Evolutionary conservation across 2,888 invertebrate genomes (phyloP).

Genomic region (Tineola bisselliella): DNA sequence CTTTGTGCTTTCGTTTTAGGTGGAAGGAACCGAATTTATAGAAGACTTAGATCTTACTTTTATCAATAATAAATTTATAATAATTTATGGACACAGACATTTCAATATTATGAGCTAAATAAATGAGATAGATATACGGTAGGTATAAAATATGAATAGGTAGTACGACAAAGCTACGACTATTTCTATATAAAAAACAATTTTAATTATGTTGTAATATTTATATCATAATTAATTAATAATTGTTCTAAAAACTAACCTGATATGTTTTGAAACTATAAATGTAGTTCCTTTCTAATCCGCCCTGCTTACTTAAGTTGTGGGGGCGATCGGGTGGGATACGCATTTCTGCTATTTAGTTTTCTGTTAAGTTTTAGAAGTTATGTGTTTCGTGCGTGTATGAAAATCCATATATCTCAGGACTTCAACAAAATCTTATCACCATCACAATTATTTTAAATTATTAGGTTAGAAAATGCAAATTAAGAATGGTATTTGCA

Average conservation of each 20-base stretch:
- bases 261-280: background rate
- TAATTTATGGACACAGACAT: too few species aligned
- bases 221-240: too few species aligned
- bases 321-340: conserved; percentile 54
- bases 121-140: too few species aligned
- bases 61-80: too few species aligned
- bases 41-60: conserved; percentile 17
- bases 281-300: conserved; percentile 39
- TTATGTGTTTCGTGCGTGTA: conserved; percentile 14
- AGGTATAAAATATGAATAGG: too few species aligned
- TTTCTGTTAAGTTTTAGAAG: conserved; percentile 29
- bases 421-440: conserved; percentile 26
- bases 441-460: conserved; percentile 18
- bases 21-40: conserved; percentile 43
- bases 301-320: conserved; percentile 57
- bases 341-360: conserved; percentile 53
- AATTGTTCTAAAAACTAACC: too few species aligned
- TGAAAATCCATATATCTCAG: conserved; percentile 4
- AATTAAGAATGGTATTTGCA: conserved; percentile 12
- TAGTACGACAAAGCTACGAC: too few species aligned
- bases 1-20: conserved; percentile 50
- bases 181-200: too few species aligned
- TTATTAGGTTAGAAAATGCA: conserved; percentile 8
- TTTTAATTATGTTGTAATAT: too few species aligned
- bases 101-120: too few species aligned